phyloP scores from a whole-genome alignment of 2,113 vertebrate genomes.

The Pseudopipra pipra region DNA sequence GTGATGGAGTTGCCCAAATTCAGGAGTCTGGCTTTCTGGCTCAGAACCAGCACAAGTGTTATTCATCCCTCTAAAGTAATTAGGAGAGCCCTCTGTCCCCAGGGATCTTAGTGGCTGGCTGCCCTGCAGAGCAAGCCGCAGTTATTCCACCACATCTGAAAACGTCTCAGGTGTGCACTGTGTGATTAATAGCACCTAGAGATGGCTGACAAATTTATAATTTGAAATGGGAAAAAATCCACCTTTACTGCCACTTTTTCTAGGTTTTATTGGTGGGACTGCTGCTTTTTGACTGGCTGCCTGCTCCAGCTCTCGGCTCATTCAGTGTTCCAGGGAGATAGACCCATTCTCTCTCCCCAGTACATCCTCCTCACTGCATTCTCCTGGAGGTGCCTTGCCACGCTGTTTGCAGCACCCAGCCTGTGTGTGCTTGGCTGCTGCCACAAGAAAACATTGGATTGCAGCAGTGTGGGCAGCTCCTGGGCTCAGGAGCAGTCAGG shows the following conservation, averaged over 20 bases:
- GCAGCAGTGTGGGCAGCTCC: not conserved
- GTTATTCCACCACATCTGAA: not conserved
- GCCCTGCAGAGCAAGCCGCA: accelerated
- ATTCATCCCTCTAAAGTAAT: not conserved
- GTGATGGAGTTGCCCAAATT: not conserved
- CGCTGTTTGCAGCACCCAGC: not conserved
- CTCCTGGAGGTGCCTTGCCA: not conserved
- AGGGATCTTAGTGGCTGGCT: not conserved
- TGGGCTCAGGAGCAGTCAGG: not conserved
- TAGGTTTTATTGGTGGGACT: not conserved
- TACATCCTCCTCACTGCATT: accelerated
- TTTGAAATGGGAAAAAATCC: not conserved
- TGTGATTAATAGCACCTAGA: not conserved
- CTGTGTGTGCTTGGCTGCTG: not conserved
- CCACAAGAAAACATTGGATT: not conserved
- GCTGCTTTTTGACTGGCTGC: not conserved
- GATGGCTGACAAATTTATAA: not conserved
- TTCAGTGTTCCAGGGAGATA: not conserved
- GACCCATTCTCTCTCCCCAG: not conserved
- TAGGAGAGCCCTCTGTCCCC: not conserved
- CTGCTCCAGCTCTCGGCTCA: not conserved
- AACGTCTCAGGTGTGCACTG: not conserved
- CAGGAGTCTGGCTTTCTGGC: not conserved
- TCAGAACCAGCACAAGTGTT: accelerated
- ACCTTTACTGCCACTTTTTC: not conserved